Evolutionary conservation across 2,797 vertebrate genomes (phyloP).

Genomic region (Botia kubotai): DNA sequence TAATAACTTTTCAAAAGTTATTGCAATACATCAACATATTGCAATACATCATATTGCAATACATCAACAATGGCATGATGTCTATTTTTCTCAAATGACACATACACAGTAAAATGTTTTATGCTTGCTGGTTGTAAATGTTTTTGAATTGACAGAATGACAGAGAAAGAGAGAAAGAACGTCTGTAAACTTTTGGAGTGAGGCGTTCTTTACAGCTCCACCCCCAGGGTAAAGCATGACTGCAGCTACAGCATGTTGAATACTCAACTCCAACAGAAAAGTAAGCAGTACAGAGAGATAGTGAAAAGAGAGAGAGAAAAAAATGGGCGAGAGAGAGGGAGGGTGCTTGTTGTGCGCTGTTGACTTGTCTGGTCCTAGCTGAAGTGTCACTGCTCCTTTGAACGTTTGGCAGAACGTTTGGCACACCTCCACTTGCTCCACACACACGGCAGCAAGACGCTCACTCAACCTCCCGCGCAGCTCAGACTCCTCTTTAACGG

Average conservation of each 20-base stretch:
- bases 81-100: neutral
- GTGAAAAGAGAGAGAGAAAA: slow-evolving; percentile 34
- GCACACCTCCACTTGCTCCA: slow-evolving; percentile 59
- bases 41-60: neutral
- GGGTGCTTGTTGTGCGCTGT: slow-evolving; percentile 70
- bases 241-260: slow-evolving; percentile 73
- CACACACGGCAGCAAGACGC: slow-evolving; percentile 13
- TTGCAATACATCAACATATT: neutral
- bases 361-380: slow-evolving; percentile 73
- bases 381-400: slow-evolving; percentile 71
- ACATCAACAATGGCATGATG: neutral
- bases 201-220: slow-evolving; percentile 72
- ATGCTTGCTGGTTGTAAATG: slow-evolving; percentile 13
- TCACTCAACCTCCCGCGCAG: slow-evolving; percentile 22
- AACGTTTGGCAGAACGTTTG: slow-evolving; percentile 64
- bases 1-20: no score
- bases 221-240: slow-evolving; percentile 73
- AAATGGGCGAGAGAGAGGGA: slow-evolving; percentile 45
- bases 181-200: slow-evolving; percentile 48
- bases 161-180: no score
- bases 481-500: slow-evolving; percentile 53
- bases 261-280: slow-evolving; percentile 52
- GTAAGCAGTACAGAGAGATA: slow-evolving; percentile 37
- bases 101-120: neutral
- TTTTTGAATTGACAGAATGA: neutral